Evolutionary conservation across 1,140 invertebrate species (phyloP).

Genomic region (Bombus terrestris): DNA sequence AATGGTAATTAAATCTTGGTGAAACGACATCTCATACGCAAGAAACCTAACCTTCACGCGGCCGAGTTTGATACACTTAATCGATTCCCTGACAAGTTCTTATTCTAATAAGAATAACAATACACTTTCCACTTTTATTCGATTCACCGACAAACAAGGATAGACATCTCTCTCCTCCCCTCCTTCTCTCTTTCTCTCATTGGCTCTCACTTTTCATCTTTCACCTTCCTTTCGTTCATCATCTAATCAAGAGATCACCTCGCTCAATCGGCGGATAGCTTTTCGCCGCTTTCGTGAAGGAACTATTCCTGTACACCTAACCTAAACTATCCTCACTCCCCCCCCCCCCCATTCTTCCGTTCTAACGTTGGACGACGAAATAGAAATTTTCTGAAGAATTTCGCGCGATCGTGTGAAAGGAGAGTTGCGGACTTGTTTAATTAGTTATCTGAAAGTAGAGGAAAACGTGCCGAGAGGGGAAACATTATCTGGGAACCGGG

Average conservation of each 20-base stretch:
- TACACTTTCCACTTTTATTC: constrained; percentile 53
- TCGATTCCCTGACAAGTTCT: background rate
- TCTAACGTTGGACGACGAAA: constrained; percentile 1
- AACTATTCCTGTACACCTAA: background rate
- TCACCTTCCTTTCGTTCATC: constrained; percentile 33
- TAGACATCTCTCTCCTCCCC: background rate
- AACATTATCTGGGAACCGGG: constrained; percentile 45
- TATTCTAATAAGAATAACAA: constrained; percentile 50
- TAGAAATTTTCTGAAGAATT: constrained; percentile 58
- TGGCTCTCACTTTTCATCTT: constrained; percentile 39
- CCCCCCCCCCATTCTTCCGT: background rate
- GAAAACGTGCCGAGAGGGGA: constrained; percentile 37
- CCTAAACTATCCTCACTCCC: too few relatives aligned
- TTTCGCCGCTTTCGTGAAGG: background rate
- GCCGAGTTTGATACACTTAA: background rate
- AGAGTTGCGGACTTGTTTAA: constrained; percentile 65
- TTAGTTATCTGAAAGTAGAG: constrained; percentile 68
- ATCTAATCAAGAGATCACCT: background rate
- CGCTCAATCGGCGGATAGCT: background rate
- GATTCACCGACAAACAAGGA: background rate
- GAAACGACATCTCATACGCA: background rate
- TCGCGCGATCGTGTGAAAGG: constrained; percentile 71
- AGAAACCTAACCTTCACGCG: background rate
- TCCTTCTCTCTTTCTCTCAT: background rate
- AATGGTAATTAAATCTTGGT: background rate